Base-by-base conservation (phyloP, 2,888 invertebrate species). In the Stictocephala bisonia region DNA sequence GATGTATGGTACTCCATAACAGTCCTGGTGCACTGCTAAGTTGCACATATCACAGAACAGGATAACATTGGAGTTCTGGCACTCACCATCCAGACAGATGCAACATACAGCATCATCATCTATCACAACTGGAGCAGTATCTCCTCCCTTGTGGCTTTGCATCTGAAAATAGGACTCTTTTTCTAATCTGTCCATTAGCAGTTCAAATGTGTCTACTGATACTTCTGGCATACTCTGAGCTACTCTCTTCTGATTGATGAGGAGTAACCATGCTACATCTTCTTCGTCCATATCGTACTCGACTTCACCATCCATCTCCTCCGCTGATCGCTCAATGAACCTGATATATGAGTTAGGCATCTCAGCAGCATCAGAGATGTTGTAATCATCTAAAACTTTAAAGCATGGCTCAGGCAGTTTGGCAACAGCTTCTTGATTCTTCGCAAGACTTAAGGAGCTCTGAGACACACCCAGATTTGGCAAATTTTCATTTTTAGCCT, bases 21-120 rank as follows among this genome's bases (percentile, higher is more conserved):
- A 99, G 84, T 98, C 97, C 86, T 98, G 99, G 85, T 99, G 99
- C 13, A 99, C 99, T 26, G 99, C 97, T 78, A 99, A 86, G 85
- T 99, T 99, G 85, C 99, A 99, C 97, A 99, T 97, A 86, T 99
- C 99, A 86, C 99, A 99, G 86, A 99, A 99, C 66, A 99, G 87
- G 79, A 99, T 99, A 53, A 97, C 98, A 84, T 99, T 99, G 67
- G 96, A 96, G 84, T 99, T 99, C 84, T 98, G 96, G 83, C 98
- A 99, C 84, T 99, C 99, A 1, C 98, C 99, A 81, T 99, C 99
- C 91, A 96, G 94, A 83, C 99, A 99, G 79, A 99, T 98, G 82
- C 97, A 97, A 83, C 99, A 99, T 0, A 99, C 97, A 0, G 99
- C 99, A 85, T 99, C 98, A 81, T 98, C 98, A 80, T 98, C 98